phyloP scores from a whole-genome alignment of 2,797 vertebrate genomes.

The Glossophaga mutica region DNA sequence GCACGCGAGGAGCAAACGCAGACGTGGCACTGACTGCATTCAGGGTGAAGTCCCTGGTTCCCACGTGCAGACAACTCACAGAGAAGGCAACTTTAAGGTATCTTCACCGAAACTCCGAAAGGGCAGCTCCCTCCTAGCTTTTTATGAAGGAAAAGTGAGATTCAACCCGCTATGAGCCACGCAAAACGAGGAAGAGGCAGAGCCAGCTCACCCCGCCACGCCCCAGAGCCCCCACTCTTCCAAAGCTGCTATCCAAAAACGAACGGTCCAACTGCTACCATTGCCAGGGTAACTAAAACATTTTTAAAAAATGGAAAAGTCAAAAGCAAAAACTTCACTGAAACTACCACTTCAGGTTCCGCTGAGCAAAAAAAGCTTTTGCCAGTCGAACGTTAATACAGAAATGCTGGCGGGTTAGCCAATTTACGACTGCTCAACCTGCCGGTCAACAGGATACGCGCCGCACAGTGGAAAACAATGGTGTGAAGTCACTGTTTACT shows the following conservation, averaged over 20 bases:
- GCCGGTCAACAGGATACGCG: neutral
- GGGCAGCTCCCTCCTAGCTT: neutral
- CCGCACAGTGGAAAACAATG: conserved; percentile 29
- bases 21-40: neutral
- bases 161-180: neutral
- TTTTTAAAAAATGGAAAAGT: neutral
- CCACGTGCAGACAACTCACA: neutral
- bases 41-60: neutral
- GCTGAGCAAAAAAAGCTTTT: neutral
- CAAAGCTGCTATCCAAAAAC: neutral
- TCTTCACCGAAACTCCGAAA: neutral
- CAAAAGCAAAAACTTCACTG: neutral
- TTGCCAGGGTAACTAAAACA: neutral
- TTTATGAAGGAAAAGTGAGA: neutral
- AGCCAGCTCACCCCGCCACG: neutral
- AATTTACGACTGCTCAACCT: neutral
- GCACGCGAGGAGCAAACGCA: neutral
- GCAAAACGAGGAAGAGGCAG: neutral
- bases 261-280: neutral
- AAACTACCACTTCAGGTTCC: conserved; percentile 3
- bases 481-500: conserved; percentile 40
- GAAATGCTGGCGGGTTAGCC: neutral
- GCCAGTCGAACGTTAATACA: neutral
- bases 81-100: neutral
- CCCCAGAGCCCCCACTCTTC: neutral